phyloP scores from a whole-genome alignment of 1,140 invertebrate genomes.

The Ceratosolen fusciceps region DNA sequence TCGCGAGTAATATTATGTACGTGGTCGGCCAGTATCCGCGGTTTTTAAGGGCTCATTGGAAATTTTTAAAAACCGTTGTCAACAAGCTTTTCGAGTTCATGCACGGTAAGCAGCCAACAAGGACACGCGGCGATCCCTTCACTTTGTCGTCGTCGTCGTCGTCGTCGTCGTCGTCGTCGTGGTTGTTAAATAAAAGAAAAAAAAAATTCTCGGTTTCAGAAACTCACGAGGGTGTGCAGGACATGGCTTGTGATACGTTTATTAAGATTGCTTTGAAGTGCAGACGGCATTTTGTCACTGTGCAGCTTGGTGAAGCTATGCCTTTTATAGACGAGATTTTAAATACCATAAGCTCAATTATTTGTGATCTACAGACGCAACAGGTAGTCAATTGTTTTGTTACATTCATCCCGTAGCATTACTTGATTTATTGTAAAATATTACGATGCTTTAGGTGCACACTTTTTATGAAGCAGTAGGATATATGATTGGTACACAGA shows the following conservation, averaged over 20 bases:
- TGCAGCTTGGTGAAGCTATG: constrained; percentile 95
- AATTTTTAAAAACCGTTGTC: constrained; percentile 99
- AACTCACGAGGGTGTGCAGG: constrained; percentile 99
- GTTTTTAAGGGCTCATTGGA: constrained; percentile 99
- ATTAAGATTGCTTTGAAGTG: constrained; percentile 99
- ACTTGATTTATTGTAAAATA: neutral
- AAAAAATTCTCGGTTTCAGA: constrained; percentile 74
- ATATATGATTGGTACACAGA: constrained; percentile 97
- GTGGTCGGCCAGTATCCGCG: constrained; percentile 99
- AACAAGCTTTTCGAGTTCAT: constrained; percentile 99
- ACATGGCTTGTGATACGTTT: constrained; percentile 99
- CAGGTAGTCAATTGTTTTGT: constrained; percentile 75
- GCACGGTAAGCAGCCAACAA: constrained; percentile 80
- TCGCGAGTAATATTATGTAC: constrained; percentile 99
- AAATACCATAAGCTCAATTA: constrained; percentile 95
- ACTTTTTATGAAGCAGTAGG: constrained; percentile 99
- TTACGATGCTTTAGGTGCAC: too few relatives aligned
- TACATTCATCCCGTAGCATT: neutral
- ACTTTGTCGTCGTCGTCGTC: too few relatives aligned
- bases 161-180: too few relatives aligned
- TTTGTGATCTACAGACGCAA: constrained; percentile 98
- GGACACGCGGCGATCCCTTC: too few relatives aligned
- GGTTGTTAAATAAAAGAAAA: neutral
- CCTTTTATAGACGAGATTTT: constrained; percentile 99
- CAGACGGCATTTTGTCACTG: constrained; percentile 95